Evolutionary conservation across 2,888 invertebrate genomes (phyloP), one percentile per base, ranked within the genome.

Genomic region (Rhagonycha lutea): DNA sequence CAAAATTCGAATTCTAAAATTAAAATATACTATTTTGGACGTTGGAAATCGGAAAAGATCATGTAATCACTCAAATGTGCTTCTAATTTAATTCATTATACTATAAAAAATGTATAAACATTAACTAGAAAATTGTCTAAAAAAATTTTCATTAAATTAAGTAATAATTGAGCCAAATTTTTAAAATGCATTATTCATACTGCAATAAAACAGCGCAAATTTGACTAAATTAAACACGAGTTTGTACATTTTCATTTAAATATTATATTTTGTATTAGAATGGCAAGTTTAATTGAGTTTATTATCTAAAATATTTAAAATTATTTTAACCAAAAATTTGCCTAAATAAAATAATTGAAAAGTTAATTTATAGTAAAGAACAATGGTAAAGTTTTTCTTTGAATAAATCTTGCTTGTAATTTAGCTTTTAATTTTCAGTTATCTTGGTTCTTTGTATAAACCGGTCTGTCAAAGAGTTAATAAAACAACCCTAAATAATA

Each of bases 341-440:
- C 47, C 47, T 47, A 47, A 47, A 47, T 47, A 47, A 47, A 47
- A 47, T 47, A 47, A 47, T 47, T 47, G 47, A n/a, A 47, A 65
- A 65, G 23, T 65, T 65, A 65, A 65, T 65, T 65, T 65, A 26
- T 65, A 65, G 24, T 65, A 26, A 65, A 65, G 63, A 65, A 65
- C 63, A 69, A 62, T 72, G 67, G 67, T 67, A 72, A 72, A 72
- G 68, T 69, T 73, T n/a, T 61, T 61, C 73, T 73, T 69, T 63
- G 61, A 72, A 24, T 26, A 72, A 68, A 69, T 69, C 68, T 73
- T 69, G 23, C 18, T 68, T 69, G 63, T 73, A 69, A 73, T 73
- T 69, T 73, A 63, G 47, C 69, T 69, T 73, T 62, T 73, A 73
- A 73, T 73, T 73, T 73, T 73, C 69, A 65, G 62, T 73, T 73